Conservation (phyloP, 2,797 vertebrate species). For the Microctenopoma steveboyesi region DNA sequence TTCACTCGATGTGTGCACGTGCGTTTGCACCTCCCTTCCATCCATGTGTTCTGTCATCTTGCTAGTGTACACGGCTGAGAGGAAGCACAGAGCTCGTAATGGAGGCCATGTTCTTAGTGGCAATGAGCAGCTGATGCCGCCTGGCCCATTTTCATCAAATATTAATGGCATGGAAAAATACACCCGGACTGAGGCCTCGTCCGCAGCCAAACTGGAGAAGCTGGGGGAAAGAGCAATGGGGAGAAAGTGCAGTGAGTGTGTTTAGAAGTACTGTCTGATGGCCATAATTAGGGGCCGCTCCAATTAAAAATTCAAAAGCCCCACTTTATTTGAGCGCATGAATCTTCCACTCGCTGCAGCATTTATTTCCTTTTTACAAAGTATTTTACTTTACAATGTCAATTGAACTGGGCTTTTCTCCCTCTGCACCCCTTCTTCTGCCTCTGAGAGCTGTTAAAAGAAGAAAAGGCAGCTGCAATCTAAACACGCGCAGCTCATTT, state of each 20-base stretch:
- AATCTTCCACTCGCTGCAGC: conserved; percentile 91
- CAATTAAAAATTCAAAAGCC: conserved; percentile 99
- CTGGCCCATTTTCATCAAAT: conserved; percentile 99
- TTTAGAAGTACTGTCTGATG: conserved; percentile 99
- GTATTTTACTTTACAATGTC: conserved; percentile 97
- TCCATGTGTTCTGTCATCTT: conserved; percentile 88
- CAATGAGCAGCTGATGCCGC: conserved; percentile 98
- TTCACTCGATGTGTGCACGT: conserved; percentile 24
- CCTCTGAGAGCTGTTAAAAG: conserved; percentile 30
- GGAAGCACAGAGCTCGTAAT: conserved; percentile 97
- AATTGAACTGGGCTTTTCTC: conserved; percentile 87
- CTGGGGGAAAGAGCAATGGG: conserved; percentile 86
- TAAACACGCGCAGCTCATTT: conserved; percentile 32
- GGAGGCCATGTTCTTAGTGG: conserved; percentile 94
- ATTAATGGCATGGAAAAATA: conserved; percentile 99
- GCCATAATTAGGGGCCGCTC: conserved; percentile 98
- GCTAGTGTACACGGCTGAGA: conserved; percentile 95
- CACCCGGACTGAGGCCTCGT: conserved; percentile 87
- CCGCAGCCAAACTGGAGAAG: conserved; percentile 80
- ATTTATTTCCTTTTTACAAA: conserved; percentile 99
- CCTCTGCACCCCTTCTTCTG: conserved; percentile 76
- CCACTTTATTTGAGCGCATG: conserved; percentile 99
- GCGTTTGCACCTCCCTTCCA: conserved; percentile 54
- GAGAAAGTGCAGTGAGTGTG: conserved; percentile 96
- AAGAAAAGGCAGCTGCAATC: conserved; percentile 3